Conservation (phyloP, 1,140 invertebrate genomes). For the Brachystomella parvula region DNA sequence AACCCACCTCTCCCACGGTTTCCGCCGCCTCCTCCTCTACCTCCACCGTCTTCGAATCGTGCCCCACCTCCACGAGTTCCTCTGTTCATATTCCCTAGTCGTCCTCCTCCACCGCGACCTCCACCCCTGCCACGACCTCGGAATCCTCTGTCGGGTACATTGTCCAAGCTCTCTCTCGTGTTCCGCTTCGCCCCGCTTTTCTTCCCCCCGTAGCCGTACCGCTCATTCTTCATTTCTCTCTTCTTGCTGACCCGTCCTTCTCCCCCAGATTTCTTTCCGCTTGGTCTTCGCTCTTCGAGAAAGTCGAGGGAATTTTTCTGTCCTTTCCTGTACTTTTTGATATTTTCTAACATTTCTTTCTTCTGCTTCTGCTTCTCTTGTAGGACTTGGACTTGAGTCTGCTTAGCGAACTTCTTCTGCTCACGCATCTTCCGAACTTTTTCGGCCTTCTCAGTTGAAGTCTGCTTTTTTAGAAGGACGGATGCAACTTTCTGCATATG, state of each 20-base stretch:
- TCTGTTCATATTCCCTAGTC: background rate
- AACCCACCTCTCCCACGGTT: background rate
- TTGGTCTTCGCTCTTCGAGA: conserved; percentile 55
- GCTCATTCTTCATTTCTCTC: conserved; percentile 66
- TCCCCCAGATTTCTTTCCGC: background rate
- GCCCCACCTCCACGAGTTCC: conserved; percentile 33
- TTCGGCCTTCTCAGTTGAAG: conserved; percentile 71
- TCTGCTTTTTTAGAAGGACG: conserved; percentile 69
- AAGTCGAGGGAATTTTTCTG: conserved; percentile 69
- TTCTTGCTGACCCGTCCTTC: conserved; percentile 13
- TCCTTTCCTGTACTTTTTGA: conserved; percentile 79
- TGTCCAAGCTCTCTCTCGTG: conserved; percentile 59
- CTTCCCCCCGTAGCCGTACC: conserved; percentile 92
- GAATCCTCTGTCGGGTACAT: conserved; percentile 7
- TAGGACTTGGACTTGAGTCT: conserved; percentile 74
- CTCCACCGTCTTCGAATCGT: conserved; percentile 18
- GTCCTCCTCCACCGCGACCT: conserved; percentile 29
- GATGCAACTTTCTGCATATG: conserved; percentile 88
- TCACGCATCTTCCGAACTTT: conserved; percentile 79
- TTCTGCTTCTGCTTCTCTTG: conserved; percentile 58
- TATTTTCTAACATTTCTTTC: conserved; percentile 65
- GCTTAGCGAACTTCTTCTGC: conserved; percentile 86
- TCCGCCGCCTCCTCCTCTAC: conserved; percentile 16
- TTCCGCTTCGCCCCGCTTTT: conserved; percentile 85
- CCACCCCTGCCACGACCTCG: conserved; percentile 1